phyloP scores from a whole-genome alignment of 2,113 vertebrate species.

The Brachyhypopomus occidentalis region DNA sequence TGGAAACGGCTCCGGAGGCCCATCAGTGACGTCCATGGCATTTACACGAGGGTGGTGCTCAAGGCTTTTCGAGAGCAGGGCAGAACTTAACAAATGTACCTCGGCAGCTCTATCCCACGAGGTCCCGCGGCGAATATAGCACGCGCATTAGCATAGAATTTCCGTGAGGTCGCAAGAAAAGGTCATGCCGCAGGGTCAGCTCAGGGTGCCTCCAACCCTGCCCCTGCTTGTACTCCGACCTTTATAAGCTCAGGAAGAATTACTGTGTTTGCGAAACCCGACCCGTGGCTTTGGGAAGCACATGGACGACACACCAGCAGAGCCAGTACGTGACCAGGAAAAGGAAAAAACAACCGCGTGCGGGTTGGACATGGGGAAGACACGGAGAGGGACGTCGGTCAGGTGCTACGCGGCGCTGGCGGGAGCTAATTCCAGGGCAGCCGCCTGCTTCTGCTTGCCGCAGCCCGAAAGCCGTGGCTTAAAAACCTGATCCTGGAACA shows the following conservation, averaged over 20 bases:
- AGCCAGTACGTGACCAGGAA: slow-evolving; percentile 45
- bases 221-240: neutral
- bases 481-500: too few relatives aligned
- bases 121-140: neutral
- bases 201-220: neutral
- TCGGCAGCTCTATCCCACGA: neutral
- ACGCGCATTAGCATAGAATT: neutral
- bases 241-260: slow-evolving; percentile 4
- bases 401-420: neutral
- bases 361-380: slow-evolving; percentile 4
- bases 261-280: slow-evolving; percentile 24
- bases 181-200: neutral
- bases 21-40: slow-evolving; percentile 45
- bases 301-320: slow-evolving; percentile 18
- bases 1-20: slow-evolving; percentile 39
- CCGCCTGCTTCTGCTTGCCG: too few relatives aligned
- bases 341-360: slow-evolving; percentile 36
- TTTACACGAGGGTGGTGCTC: slow-evolving; percentile 21
- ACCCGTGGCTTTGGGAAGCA: slow-evolving; percentile 26
- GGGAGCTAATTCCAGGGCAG: neutral
- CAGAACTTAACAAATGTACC: slow-evolving; percentile 11
- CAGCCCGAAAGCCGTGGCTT: too few relatives aligned
- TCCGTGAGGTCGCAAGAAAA: neutral
- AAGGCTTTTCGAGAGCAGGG: slow-evolving; percentile 41
- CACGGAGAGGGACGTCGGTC: slow-evolving; percentile 7